Percentiles rank a stretch among this genome's conserved stretches.
Evolutionary conservation across 2,797 vertebrate species (phyloP).

Genomic region (Poeciliopsis gracilis): DNA sequence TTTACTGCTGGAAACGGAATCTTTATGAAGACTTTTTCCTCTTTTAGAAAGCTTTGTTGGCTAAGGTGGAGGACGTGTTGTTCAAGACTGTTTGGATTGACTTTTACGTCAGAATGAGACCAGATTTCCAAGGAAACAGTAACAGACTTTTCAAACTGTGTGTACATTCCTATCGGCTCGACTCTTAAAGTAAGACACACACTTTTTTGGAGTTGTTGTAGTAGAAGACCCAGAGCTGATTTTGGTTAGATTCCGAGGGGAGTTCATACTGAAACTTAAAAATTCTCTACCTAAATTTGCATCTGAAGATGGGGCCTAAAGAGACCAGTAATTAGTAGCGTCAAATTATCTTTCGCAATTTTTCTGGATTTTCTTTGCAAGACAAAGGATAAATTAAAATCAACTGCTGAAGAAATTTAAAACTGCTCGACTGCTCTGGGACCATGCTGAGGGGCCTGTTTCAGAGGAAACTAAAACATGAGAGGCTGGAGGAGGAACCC

Average conservation of each 20-base stretch:
- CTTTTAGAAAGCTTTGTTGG: slow-evolving; percentile 5
- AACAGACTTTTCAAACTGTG: not conserved
- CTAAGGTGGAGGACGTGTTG: not conserved
- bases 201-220: not conserved
- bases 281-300: slow-evolving; percentile 11
- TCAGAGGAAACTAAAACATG: slow-evolving; percentile 75
- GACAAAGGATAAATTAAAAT: slow-evolving; percentile 4
- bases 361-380: slow-evolving; percentile 1
- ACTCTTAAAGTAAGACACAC: slow-evolving; percentile 1
- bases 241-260: not conserved
- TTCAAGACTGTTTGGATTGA: not conserved
- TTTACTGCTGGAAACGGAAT: slow-evolving; percentile 2
- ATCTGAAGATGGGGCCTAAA: not conserved
- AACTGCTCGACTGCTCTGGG: slow-evolving; percentile 9
- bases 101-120: not conserved
- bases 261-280: slow-evolving; percentile 26
- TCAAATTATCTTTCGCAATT: slow-evolving; percentile 1
- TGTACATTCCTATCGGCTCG: slow-evolving; percentile 33
- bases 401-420: slow-evolving; percentile 1
- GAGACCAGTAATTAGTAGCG: slow-evolving; percentile 12
- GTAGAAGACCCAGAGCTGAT: not conserved
- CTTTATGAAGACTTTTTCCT: not conserved
- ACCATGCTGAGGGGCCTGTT: slow-evolving; percentile 79
- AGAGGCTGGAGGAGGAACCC: slow-evolving; percentile 80
- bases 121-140: not conserved